Evolutionary conservation across 2,888 invertebrate genomes (phyloP), one percentile per base, ranked within the genome.

Genomic region (Acanthoscelides obtectus): DNA sequence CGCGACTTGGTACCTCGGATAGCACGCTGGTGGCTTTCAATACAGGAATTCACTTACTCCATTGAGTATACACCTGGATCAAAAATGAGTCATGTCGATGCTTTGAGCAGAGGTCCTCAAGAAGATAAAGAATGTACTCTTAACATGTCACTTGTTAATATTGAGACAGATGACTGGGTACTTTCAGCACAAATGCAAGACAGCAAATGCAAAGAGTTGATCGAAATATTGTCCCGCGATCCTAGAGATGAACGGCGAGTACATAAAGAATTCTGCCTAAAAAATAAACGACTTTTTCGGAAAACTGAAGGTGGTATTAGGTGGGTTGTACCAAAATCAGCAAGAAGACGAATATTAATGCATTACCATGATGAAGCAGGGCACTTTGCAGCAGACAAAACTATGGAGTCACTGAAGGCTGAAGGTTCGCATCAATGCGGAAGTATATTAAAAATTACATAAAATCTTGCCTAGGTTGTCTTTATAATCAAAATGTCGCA

Each of bases 331-430:
- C 75, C 76, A n/a, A 74, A 75, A 63, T 66, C 67, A 5, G 74
- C 73, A 0, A 22, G 76, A 69, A 66, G 74, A 63, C 45, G 73
- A 69, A 75, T 76, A 22, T 20, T 75, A 2, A 68, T 73, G 64
- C 74, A 77, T n/a, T 75, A 80, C 70, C 81, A 81, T 71, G 81
- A 83, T 69, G 80, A 79, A 22, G 27, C 78, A 0, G 82, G 82
- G 0, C 83, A 83, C 75, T 76, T 79, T 20, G 74, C 73, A 4
- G 71, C 74, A 0, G 78, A 79, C 22, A 78, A 79, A 69, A 80
- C 79, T 0, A 12, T 78, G 12, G 74, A 76, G 45, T 65, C 69
- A n/a, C n/a, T n/a, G n/a, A n/a, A n/a, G n/a, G n/a, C n/a, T n/a
- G n/a, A n/a, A n/a, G 79, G 79, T 81, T 81, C 76, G 72, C 77